phyloP scores from a whole-genome alignment of 2,113 vertebrate species.

The Malurus cyaneus region DNA sequence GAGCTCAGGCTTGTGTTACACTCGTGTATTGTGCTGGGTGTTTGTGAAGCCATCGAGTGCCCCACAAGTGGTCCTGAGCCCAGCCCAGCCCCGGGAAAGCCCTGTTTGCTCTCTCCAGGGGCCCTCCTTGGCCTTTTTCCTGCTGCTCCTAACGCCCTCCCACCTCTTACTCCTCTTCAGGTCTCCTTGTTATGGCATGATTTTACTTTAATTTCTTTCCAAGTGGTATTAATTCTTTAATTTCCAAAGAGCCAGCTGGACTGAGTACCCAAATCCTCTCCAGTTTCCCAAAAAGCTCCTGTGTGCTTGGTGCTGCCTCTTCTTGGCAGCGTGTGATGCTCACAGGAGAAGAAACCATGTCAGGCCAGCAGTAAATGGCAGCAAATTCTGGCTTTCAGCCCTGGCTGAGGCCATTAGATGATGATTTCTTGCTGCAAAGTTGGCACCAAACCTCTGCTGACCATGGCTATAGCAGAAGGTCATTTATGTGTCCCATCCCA shows the following conservation, averaged over 20 bases:
- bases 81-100: neutral
- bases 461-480: neutral
- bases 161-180: neutral
- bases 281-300: neutral
- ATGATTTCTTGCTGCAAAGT: conserved; percentile 13
- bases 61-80: conserved; percentile 19
- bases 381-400: neutral
- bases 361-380: neutral
- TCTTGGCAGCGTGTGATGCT: neutral
- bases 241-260: neutral
- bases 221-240: neutral
- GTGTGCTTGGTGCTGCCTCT: neutral
- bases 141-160: neutral
- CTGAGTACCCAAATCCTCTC: neutral
- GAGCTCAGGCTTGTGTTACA: conserved; percentile 22
- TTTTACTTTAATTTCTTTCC: neutral
- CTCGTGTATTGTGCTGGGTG: neutral
- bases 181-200: neutral
- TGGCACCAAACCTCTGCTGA: neutral
- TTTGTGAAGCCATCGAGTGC: conserved; percentile 44
- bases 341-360: neutral
- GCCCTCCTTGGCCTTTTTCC: neutral
- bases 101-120: conserved; percentile 11
- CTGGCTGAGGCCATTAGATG: neutral
- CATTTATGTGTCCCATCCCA: neutral